Percentiles rank a stretch among this genome's conserved stretches.
phyloP scores from a whole-genome alignment of 2,797 vertebrate species.

The Pelobates cultripes region DNA sequence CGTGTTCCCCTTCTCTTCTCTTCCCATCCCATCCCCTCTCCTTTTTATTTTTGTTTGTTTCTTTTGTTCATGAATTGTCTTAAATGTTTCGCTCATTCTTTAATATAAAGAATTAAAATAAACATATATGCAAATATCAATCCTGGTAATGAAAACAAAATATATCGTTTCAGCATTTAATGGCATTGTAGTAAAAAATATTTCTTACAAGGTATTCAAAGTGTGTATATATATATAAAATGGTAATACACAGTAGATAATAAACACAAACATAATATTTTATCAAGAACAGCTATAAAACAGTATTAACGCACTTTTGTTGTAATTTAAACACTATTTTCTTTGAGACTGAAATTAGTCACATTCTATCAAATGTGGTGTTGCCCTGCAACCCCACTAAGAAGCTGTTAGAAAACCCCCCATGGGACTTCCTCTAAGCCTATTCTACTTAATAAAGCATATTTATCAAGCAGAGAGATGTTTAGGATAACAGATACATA shows the following conservation, averaged over 20 bases:
- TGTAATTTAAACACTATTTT: background rate
- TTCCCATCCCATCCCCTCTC: too few relatives aligned
- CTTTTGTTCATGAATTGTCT: too few relatives aligned
- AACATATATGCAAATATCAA: background rate
- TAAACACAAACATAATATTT: background rate
- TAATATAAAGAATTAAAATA: background rate
- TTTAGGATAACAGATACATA: background rate
- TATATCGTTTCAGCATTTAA: background rate
- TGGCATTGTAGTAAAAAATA: background rate
- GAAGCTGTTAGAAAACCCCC: background rate
- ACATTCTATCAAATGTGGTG: slow-evolving; percentile 50
- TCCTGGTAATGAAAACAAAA: background rate
- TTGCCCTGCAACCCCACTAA: slow-evolving; percentile 74
- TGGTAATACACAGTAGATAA: background rate
- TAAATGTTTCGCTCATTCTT: too few relatives aligned
- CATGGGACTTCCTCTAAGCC: background rate
- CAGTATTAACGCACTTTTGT: background rate
- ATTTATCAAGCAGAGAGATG: background rate
- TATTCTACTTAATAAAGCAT: background rate
- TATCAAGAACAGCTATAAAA: background rate
- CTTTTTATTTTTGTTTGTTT: too few relatives aligned
- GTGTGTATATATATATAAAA: slow-evolving; percentile 6
- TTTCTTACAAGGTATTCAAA: slow-evolving; percentile 11
- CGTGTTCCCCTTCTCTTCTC: too few relatives aligned
- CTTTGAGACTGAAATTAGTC: too few relatives aligned